These are phyloP conservation scores for Lasioglossum leucozonium DNA, from an alignment of 2,888 invertebrate genomes.

Conservation along the genomic window DNA sequence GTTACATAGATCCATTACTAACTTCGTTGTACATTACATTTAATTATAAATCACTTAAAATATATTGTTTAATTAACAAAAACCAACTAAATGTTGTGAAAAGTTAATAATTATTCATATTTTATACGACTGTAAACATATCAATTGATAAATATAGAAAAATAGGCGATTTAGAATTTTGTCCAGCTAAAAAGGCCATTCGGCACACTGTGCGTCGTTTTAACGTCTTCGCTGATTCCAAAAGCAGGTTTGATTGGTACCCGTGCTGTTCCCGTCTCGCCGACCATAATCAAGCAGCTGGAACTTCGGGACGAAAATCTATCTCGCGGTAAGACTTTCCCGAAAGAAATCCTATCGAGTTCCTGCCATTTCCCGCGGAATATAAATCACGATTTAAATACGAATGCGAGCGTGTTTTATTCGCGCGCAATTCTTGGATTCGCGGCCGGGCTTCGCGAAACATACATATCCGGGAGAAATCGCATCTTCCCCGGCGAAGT, in stretches of 20 bases:
- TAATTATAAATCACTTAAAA: too few species aligned
- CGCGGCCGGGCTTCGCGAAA: constrained; percentile 29
- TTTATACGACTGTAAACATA: too few species aligned
- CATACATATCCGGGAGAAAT: constrained; percentile 35
- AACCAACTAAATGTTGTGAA: too few species aligned
- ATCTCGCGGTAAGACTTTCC: background rate
- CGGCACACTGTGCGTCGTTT: too few species aligned
- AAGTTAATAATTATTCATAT: too few species aligned
- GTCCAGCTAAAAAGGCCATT: too few species aligned
- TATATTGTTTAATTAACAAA: too few species aligned
- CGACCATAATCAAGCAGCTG: background rate
- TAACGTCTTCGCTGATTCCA: too few species aligned
- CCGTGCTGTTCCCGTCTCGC: background rate
- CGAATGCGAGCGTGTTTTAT: constrained; percentile 4
- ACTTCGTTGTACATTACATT: too few species aligned
- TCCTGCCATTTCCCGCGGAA: background rate
- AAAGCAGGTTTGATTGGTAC: background rate
- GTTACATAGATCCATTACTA: too few species aligned
- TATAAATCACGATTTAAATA: constrained; percentile 43
- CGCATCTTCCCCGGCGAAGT: constrained; percentile 37
- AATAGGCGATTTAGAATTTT: too few species aligned
- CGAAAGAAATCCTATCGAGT: background rate
- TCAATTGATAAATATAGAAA: too few species aligned
- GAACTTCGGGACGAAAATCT: background rate
- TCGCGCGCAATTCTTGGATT: constrained; percentile 1